Evolutionary conservation across 2,113 vertebrate genomes (phyloP).

Genomic region (cat (Felis catus)): DNA sequence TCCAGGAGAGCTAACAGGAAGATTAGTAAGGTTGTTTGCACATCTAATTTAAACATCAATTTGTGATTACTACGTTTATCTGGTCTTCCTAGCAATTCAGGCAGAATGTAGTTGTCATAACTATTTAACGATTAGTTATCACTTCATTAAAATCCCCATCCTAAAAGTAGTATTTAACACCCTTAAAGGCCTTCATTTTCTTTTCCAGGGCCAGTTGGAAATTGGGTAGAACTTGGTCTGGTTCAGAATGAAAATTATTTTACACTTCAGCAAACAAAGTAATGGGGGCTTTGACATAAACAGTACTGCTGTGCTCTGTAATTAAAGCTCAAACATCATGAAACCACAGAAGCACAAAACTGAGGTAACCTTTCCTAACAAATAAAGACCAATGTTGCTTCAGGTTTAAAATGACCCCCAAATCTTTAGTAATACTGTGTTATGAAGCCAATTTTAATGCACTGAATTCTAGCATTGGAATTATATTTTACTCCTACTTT

Average conservation of each 20-base stretch:
- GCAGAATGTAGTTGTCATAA: slow-evolving; percentile 42
- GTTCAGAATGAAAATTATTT: slow-evolving; percentile 60
- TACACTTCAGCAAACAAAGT: slow-evolving; percentile 70
- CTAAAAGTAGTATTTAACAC: slow-evolving; percentile 23
- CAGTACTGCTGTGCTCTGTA: not conserved
- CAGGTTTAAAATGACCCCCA: not conserved
- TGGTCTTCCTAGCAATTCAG: slow-evolving; percentile 45
- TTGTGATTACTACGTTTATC: slow-evolving; percentile 40
- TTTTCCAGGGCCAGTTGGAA: slow-evolving; percentile 9
- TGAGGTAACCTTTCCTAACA: slow-evolving; percentile 34
- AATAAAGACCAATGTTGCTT: not conserved
- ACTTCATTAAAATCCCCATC: slow-evolving; percentile 51
- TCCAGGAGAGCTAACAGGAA: not conserved
- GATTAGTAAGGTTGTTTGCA: slow-evolving; percentile 40
- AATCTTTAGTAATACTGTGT: not conserved
- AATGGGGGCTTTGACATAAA: slow-evolving; percentile 54
- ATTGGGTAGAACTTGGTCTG: not conserved
- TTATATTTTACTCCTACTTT: not conserved
- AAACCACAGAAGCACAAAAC: slow-evolving; percentile 50
- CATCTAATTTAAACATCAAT: slow-evolving; percentile 39
- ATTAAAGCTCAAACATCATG: slow-evolving; percentile 52
- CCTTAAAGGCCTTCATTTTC: slow-evolving; percentile 49
- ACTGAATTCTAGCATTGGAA: not conserved
- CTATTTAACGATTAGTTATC: slow-evolving; percentile 55
- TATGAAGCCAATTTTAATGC: not conserved